Evolutionary conservation across 1,140 invertebrate species (phyloP), one percentile per base, ranked within the genome.

Genomic region (Drosophila eugracilis): DNA sequence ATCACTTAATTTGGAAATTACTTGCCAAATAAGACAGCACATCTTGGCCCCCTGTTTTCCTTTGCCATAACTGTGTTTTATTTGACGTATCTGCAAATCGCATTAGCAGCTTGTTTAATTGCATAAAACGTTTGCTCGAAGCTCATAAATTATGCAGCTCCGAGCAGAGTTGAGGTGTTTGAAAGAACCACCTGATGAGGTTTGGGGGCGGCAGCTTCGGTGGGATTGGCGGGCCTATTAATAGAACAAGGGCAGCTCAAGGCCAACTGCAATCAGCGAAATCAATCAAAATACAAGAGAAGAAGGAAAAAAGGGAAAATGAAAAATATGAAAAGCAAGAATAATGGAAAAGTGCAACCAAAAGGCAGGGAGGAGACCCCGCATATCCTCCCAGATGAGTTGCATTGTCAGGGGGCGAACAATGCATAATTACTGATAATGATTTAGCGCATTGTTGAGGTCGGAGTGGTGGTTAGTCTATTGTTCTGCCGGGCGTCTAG

Each of bases 401-500:
- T 78, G 67, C 49, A 63, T 71, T 76, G 54, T 50, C 42, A 37
- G 55, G 28, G 41, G 39, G 73, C 37, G 57, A 73, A 84, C 80
- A 84, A 84, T 84, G 80, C 80, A 84, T 84, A 84, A 84, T 86
- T 84, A 86, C 81, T 84, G 81, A 79, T 84, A 84, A 84, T 86
- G 80, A 86, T 84, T 84, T 74, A 59, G 66, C 78, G 66, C 75
- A 80, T 84, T 84, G 81, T 86, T 86, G 74, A 21, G 55, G 60
- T 76, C 47, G 55, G 24, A 47, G 41, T 45, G 28, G 9, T 26
- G 28, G 32, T 10, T 34, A 39, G 39, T 77, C 78, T 83, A 83
- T 83, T 83, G 78, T 83, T 83, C 69, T 62, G 60, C 10, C 52
- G n/a, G 6, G 48, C 36, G n/a, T 19, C 41, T 54, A 54, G 15